phyloP scores from a whole-genome alignment of 1,140 invertebrate genomes.

The Euura saliciscinereae region DNA sequence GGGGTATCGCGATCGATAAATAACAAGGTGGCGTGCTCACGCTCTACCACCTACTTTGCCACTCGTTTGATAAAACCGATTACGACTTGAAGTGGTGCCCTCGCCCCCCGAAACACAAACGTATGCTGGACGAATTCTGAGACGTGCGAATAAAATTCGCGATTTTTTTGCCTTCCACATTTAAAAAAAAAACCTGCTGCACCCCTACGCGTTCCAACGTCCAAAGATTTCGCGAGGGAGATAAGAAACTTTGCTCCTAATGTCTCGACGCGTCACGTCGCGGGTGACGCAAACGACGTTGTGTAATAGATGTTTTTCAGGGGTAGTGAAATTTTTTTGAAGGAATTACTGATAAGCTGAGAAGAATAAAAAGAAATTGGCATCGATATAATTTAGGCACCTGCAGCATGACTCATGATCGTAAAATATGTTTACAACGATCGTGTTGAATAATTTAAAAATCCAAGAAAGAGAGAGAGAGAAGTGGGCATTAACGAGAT shows the following conservation, averaged over 20 bases:
- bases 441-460: too few species aligned
- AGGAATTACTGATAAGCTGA: too few species aligned
- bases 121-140: too few species aligned
- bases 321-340: too few species aligned
- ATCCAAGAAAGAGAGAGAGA: not conserved
- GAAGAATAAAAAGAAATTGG: too few species aligned
- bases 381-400: too few species aligned
- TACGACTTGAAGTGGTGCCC: slow-evolving; percentile 26
- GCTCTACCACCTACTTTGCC: slow-evolving; percentile 10
- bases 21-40: slow-evolving; percentile 21
- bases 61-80: slow-evolving; percentile 26
- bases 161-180: too few species aligned
- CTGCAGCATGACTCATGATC: too few species aligned
- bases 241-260: not conserved
- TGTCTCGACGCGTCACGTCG: not conserved
- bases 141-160: not conserved
- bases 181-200: not conserved
- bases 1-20: slow-evolving; percentile 29
- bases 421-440: too few species aligned
- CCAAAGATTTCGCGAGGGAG: not conserved
- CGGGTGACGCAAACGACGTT: too few species aligned
- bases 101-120: not conserved
- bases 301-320: too few species aligned
- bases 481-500: slow-evolving; percentile 2
- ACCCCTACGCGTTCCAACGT: not conserved